Conservation (phyloP, 2,888 invertebrate species). For the Idaea straminata region DNA sequence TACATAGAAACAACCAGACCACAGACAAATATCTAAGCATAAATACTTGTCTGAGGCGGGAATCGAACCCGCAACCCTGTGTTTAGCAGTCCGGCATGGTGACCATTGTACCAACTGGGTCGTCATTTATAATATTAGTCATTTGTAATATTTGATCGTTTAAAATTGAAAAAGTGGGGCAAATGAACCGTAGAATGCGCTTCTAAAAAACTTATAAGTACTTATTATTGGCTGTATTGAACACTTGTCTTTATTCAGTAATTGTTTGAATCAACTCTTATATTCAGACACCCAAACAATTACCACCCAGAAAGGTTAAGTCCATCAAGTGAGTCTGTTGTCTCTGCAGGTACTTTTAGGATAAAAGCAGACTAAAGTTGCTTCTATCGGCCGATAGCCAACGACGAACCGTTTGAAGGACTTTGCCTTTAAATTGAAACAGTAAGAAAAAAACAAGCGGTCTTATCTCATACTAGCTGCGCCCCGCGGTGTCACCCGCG, state of each 20-base stretch:
- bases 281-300: not conserved
- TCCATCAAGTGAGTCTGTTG: not conserved
- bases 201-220: not conserved
- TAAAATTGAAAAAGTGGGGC: no score
- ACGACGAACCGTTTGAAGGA: slow-evolving; percentile 6
- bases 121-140: no score
- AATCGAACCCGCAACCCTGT: no score
- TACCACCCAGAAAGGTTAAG: not conserved
- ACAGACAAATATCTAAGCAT: no score
- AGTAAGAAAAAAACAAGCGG: not conserved
- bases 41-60: no score
- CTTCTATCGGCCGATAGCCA: slow-evolving; percentile 4
- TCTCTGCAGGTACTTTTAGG: not conserved
- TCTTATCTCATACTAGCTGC: no score
- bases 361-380: not conserved
- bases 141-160: no score
- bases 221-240: not conserved
- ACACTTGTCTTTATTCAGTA: not conserved
- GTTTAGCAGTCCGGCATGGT: no score
- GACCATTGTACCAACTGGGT: no score
- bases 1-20: no score
- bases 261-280: not conserved
- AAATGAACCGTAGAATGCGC: not conserved
- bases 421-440: slow-evolving; percentile 6
- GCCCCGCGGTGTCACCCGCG: no score